Conservation (phyloP, 2,888 invertebrate genomes). For the Beris chalybata region DNA sequence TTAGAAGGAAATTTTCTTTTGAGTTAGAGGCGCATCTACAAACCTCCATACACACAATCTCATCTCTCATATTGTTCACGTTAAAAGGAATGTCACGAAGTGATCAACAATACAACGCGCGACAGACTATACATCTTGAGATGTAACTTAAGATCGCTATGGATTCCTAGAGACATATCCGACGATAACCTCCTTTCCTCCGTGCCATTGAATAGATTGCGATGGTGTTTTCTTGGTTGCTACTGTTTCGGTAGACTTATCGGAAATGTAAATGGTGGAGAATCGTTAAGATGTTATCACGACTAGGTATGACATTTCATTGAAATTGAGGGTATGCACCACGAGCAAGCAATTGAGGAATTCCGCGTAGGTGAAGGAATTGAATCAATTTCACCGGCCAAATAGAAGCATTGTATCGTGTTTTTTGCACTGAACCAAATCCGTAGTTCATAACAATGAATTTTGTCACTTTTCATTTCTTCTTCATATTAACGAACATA, state of each 20-base stretch:
- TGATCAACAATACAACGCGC: not conserved
- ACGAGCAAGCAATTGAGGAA: no score
- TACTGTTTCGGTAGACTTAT: constrained; percentile 1
- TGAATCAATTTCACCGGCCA: no score
- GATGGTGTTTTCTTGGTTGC: not conserved
- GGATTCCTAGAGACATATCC: not conserved
- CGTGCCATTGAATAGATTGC: not conserved
- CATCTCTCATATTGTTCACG: not conserved
- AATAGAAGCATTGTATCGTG: no score
- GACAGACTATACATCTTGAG: not conserved
- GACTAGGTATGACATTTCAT: not conserved
- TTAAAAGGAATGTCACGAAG: constrained; percentile 7
- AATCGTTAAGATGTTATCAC: not conserved
- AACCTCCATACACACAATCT: not conserved
- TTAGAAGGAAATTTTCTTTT: no score
- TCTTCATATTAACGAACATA: no score
- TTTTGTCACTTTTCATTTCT: no score
- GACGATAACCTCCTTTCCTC: not conserved
- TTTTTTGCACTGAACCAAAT: no score
- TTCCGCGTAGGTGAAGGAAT: no score
- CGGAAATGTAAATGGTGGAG: constrained; percentile 4
- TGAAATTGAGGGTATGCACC: no score
- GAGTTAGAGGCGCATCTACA: not conserved
- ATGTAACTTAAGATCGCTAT: not conserved
- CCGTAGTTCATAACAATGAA: no score